Conservation (phyloP, 2,888 invertebrate species). For the Dimorphilus gyrociliatus region DNA sequence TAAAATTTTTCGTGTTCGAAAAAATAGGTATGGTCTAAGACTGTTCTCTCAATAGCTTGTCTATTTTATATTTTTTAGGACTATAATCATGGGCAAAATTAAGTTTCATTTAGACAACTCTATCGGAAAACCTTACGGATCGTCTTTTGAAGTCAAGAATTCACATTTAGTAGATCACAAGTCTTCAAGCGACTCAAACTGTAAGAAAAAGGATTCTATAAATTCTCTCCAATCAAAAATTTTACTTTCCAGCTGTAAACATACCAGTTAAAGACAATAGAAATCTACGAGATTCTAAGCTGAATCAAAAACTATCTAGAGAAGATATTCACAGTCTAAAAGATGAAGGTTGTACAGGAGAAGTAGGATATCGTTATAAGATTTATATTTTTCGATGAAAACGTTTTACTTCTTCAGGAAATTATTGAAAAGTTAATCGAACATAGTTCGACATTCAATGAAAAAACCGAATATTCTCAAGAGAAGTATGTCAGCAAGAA, state of each 20-base stretch:
- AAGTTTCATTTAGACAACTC: conserved; percentile 22
- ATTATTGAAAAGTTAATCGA: conserved; percentile 72
- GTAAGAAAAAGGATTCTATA: neutral
- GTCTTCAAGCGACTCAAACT: conserved; percentile 3
- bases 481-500: conserved; percentile 87
- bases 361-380: conserved; percentile 14
- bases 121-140: conserved; percentile 26
- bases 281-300: conserved; percentile 58
- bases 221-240: no score
- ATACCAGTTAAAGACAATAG: conserved; percentile 51
- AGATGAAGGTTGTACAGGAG: conserved; percentile 55
- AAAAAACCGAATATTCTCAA: conserved; percentile 70
- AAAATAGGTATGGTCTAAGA: no score
- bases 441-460: conserved; percentile 71
- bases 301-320: conserved; percentile 63
- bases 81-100: conserved; percentile 18
- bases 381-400: conserved; percentile 5
- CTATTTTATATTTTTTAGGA: no score
- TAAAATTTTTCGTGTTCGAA: no score
- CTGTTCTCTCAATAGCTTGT: no score
- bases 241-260: conserved; percentile 1
- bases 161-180: conserved; percentile 15
- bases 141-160: conserved; percentile 22
- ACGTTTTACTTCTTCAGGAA: no score
- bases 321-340: conserved; percentile 65